Evolutionary conservation across 2,888 invertebrate species (phyloP), one percentile per base, ranked within the genome.

Genomic region (Chloroclystis v-ata): DNA sequence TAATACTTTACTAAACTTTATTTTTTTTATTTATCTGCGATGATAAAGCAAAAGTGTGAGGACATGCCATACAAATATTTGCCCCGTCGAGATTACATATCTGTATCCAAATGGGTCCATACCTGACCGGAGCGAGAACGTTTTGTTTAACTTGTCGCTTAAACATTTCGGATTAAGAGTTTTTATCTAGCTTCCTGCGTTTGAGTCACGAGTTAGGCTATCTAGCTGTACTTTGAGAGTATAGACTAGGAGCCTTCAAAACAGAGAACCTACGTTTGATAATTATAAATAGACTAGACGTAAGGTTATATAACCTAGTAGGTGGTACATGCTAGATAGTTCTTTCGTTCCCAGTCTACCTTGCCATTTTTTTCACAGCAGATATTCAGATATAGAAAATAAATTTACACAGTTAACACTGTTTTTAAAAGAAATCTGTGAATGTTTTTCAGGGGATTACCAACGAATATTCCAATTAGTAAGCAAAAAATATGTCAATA

Each of bases 11-110:
- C n/a, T n/a, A n/a, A n/a, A n/a, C n/a, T n/a, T n/a, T n/a, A n/a
- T n/a, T n/a, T 2, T 26, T 8, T 20, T 20, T 20, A 4, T 20
- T 20, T 20, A 20, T 20, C 20, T 20, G 20, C 5, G 20, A 51
- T 46, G 70, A 63, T 33, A n/a, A n/a, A 16, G 32, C 14, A 16
- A 12, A 35, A 10, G 69, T 66, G 69, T 66, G 69, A 67, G 67
- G 69, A 68, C 63, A 57, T 59, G 61, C 67, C 69, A 55, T 53
- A 67, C 75, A 82, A 83, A 83, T 82, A 82, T 83, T 83, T 81
- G 76, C 66, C 56, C 52, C 64, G 74, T 71, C 50, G 54, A 81
- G 82, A 82, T 81, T 78, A 80, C 72, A 75, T 79, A 79, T 81
- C 81, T 78, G 64, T 73, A 72, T 67, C 64, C 48, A 30, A 41